These are phyloP conservation scores for Scaptomyza polygonia DNA, from an alignment of 2,888 invertebrate species.

Conservation along the genomic window DNA sequence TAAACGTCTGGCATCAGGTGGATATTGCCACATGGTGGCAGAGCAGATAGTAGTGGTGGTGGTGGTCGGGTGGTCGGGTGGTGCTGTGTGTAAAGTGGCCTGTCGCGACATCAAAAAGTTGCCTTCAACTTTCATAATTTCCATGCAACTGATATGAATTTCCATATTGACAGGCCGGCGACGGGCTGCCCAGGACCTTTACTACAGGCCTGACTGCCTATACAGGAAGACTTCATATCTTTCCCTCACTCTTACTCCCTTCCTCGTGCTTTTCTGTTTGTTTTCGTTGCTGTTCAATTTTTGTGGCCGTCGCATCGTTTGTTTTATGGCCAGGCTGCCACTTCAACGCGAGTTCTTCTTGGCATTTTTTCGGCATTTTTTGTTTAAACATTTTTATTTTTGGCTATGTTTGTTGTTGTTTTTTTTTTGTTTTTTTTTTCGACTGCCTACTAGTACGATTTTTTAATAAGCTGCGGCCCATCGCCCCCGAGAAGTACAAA, in stretches of 20 bases:
- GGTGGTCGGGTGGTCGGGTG: no score
- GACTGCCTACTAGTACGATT: constrained; percentile 26
- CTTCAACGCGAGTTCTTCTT: constrained; percentile 25
- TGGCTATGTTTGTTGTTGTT: background rate
- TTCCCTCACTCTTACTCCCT: constrained; percentile 2
- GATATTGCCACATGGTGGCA: no score
- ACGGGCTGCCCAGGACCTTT: constrained; percentile 43
- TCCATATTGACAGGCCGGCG: constrained; percentile 78
- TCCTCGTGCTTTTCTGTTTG: constrained; percentile 5
- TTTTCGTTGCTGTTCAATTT: constrained; percentile 69
- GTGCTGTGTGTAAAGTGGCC: constrained; percentile 24
- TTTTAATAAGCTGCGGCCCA: constrained; percentile 74
- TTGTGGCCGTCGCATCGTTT: constrained; percentile 62
- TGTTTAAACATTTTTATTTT: no score
- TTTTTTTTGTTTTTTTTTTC: constrained; percentile 12
- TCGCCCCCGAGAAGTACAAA: constrained; percentile 71
- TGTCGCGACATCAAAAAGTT: constrained; percentile 57
- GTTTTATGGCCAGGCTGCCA: constrained; percentile 65
- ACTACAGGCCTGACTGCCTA: constrained; percentile 11
- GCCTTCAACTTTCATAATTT: constrained; percentile 35
- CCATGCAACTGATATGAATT: constrained; percentile 75
- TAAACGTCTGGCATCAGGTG: constrained; percentile 34
- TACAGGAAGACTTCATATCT: constrained; percentile 41
- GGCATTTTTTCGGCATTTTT: constrained; percentile 34
- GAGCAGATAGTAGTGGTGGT: no score